phyloP scores from a whole-genome alignment of 1,140 invertebrate species.

The Bombus terrestris region DNA sequence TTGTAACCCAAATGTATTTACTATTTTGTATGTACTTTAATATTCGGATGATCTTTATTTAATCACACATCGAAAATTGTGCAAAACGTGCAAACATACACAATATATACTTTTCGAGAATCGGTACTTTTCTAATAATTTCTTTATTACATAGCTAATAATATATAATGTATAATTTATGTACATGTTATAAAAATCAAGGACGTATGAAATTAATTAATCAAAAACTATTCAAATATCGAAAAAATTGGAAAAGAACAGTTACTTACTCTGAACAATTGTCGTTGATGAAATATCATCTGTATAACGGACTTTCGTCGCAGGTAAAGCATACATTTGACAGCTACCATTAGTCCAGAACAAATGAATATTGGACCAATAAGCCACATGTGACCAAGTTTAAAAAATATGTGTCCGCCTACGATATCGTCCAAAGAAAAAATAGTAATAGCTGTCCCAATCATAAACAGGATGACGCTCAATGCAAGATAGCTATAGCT shows the following conservation, averaged over 20 bases:
- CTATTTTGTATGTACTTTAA: neutral
- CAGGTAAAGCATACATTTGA: slow-evolving; percentile 1
- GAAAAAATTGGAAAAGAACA: neutral
- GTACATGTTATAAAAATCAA: slow-evolving; percentile 20
- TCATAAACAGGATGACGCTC: neutral
- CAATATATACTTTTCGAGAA: neutral
- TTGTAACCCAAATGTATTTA: neutral
- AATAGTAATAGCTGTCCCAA: neutral
- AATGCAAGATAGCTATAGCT: neutral
- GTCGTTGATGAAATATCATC: neutral
- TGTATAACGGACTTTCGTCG: neutral
- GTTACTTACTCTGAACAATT: slow-evolving; percentile 1
- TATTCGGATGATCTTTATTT: neutral
- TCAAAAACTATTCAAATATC: neutral
- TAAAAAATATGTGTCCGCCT: neutral
- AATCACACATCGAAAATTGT: neutral
- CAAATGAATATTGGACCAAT: slow-evolving; percentile 1
- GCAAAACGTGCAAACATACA: neutral
- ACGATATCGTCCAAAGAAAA: slow-evolving; percentile 5
- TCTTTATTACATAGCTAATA: neutral
- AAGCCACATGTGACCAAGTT: neutral
- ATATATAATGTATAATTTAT: neutral
- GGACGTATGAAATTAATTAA: slow-evolving; percentile 23
- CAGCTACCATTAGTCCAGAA: neutral
- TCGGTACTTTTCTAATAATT: neutral